phyloP scores from a whole-genome alignment of 2,797 vertebrate species.

The Heteromormyrus szaboi region DNA sequence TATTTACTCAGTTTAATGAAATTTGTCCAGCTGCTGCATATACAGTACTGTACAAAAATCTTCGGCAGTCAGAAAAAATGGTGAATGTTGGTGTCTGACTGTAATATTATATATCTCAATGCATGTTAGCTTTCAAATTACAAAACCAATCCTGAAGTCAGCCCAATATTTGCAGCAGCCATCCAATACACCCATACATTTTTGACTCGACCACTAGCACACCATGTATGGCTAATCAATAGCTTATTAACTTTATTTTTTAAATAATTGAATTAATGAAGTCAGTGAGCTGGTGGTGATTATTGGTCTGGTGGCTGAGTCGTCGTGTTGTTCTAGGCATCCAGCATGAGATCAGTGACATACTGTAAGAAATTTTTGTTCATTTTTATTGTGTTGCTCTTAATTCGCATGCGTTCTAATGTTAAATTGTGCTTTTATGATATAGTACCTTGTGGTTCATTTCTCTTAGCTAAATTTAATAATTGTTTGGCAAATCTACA shows the following conservation, averaged over 20 bases:
- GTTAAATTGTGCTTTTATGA: background rate
- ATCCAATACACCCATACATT: background rate
- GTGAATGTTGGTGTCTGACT: background rate
- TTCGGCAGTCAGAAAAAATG: background rate
- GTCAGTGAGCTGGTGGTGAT: background rate
- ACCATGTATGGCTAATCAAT: background rate
- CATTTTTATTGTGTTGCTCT: background rate
- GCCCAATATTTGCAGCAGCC: background rate
- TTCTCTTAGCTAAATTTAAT: background rate
- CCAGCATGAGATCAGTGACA: background rate
- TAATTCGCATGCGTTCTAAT: background rate
- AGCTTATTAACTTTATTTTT: background rate
- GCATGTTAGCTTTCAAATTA: background rate
- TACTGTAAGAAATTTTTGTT: background rate
- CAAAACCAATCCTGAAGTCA: background rate
- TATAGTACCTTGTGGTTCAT: background rate
- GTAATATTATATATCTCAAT: background rate
- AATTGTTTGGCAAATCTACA: background rate
- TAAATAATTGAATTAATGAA: background rate
- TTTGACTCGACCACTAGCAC: background rate
- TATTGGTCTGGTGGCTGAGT: background rate
- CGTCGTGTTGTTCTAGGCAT: background rate
- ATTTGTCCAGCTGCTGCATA: background rate
- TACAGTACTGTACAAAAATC: background rate
- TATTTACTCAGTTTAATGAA: background rate